A percentile compares a stretch with the other conserved stretches of the same genome.
Conservation (phyloP, 2,888 invertebrate genomes). For the Sarcophaga variegata region DNA sequence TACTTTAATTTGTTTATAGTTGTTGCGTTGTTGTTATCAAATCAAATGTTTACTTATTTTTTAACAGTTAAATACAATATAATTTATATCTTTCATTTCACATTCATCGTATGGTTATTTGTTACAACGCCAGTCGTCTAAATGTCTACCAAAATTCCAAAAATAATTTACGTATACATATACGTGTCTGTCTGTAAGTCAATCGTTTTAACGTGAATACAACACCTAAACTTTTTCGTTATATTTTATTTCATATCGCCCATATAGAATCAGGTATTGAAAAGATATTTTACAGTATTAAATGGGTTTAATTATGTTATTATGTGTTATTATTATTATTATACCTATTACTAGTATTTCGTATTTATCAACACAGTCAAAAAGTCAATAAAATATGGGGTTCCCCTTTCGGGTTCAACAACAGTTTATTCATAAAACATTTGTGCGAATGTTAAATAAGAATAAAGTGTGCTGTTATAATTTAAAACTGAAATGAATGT, state of each 20-base stretch:
- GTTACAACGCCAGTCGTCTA: slow-evolving; percentile 46
- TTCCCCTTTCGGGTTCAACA: slow-evolving; percentile 21
- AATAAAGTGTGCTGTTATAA: slow-evolving; percentile 49
- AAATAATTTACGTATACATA: background rate
- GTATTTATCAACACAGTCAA: slow-evolving; percentile 22
- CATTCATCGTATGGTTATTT: background rate
- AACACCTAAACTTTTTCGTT: slow-evolving; percentile 28
- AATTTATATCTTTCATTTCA: background rate
- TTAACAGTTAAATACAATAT: slow-evolving; percentile 16
- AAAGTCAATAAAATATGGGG: slow-evolving; percentile 9
- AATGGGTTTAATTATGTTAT: slow-evolving; percentile 45
- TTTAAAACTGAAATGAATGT: slow-evolving; percentile 59
- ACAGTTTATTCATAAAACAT: background rate
- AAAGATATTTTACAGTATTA: slow-evolving; percentile 13
- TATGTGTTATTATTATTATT: background rate
- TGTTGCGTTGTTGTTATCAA: slow-evolving; percentile 12
- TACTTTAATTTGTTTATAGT: too few relatives aligned
- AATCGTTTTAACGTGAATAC: slow-evolving; percentile 23
- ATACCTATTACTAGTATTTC: background rate
- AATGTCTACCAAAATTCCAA: slow-evolving; percentile 45
- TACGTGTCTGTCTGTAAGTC: background rate
- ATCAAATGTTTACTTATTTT: slow-evolving; percentile 35
- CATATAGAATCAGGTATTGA: too few relatives aligned
- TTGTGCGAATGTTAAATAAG: background rate
- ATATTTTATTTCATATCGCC: background rate